Evolutionary conservation across 2,797 vertebrate genomes (phyloP).

Genomic region (Coranthus polyacanthus): DNA sequence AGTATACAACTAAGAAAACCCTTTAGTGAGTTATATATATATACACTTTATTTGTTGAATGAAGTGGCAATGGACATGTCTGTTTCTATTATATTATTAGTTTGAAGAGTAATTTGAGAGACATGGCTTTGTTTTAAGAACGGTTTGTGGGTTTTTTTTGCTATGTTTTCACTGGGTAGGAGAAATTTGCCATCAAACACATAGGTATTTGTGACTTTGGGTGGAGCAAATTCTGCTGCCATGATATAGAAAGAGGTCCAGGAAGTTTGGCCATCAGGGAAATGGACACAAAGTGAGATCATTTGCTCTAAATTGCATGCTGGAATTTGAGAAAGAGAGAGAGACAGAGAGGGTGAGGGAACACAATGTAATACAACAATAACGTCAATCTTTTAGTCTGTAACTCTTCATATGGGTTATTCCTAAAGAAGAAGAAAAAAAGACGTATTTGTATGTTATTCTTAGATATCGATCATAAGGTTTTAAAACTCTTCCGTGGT

Average conservation of each 20-base stretch:
- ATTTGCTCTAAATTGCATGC: constrained; percentile 32
- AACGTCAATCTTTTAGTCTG: background rate
- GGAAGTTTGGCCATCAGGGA: constrained; percentile 33
- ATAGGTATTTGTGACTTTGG: background rate
- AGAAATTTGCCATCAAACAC: background rate
- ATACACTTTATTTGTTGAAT: no score
- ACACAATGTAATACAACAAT: background rate
- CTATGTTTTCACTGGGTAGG: background rate
- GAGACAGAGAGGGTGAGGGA: background rate
- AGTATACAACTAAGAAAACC: no score
- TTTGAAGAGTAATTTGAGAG: constrained; percentile 2
- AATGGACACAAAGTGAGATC: constrained; percentile 30
- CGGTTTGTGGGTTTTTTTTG: no score
- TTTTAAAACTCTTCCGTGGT: background rate
- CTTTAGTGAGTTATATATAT: no score
- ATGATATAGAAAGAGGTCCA: background rate
- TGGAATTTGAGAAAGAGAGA: constrained; percentile 7
- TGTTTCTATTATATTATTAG: background rate
- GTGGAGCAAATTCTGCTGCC: constrained; percentile 6
- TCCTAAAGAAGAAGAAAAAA: no score
- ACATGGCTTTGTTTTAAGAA: background rate
- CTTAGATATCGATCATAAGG: background rate
- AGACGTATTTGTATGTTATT: background rate
- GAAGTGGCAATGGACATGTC: no score
- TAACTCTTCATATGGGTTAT: background rate